A percentile compares a stretch with the other conserved stretches of the same genome.
Evolutionary conservation across 2,113 vertebrate genomes (phyloP).

Genomic region (Malurus melanocephalus): DNA sequence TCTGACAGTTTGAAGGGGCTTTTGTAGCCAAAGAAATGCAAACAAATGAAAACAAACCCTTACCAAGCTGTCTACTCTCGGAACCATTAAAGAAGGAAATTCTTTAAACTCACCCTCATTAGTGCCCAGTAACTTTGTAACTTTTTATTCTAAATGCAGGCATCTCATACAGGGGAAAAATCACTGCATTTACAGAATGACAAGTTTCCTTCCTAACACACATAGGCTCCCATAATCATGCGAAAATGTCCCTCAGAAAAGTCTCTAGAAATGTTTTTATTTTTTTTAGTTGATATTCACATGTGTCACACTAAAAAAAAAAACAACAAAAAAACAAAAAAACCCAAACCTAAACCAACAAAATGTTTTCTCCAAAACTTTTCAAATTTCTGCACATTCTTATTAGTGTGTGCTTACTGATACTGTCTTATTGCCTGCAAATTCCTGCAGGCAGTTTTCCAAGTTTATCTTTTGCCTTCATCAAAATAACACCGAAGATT

Average conservation of each 20-base stretch:
- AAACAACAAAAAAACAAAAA: background rate
- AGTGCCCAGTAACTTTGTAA: background rate
- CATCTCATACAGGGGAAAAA: background rate
- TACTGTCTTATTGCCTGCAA: background rate
- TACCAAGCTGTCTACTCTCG: background rate
- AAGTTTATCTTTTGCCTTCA: background rate
- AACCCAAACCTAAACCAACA: background rate
- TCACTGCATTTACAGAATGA: background rate
- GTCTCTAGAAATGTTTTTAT: rapidly evolving
- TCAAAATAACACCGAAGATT: background rate
- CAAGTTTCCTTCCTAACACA: background rate
- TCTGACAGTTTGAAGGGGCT: rapidly evolving
- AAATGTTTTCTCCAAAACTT: rapidly evolving
- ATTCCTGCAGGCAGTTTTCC: background rate
- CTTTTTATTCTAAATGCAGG: background rate
- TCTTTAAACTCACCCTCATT: background rate
- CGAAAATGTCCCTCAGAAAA: background rate
- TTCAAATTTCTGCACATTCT: background rate
- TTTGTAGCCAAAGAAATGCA: background rate
- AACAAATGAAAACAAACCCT: background rate
- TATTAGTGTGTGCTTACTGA: background rate
- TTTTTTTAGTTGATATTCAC: background rate
- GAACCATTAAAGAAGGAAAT: background rate
- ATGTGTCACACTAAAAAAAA: no score
- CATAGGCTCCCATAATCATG: background rate